phyloP scores from a whole-genome alignment of 2,113 vertebrate species.

The Reinhardtius hippoglossoides region DNA sequence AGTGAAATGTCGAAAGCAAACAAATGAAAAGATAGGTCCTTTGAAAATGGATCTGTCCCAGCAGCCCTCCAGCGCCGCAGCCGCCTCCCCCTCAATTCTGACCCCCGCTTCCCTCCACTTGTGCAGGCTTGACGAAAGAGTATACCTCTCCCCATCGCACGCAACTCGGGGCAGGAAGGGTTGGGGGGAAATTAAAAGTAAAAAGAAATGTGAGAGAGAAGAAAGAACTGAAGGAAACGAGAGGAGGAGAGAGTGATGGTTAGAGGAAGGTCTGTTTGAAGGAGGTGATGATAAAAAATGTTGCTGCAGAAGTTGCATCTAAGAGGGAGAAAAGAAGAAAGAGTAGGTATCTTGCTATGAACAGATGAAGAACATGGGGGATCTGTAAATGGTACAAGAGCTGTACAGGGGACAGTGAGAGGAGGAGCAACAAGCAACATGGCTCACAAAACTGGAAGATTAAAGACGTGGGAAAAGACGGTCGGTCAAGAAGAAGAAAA shows the following conservation, averaged over 20 bases:
- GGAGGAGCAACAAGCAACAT: no score
- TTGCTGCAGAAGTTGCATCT: not conserved
- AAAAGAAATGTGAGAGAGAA: conserved; percentile 17
- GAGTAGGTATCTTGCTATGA: no score
- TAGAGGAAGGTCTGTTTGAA: conserved; percentile 28
- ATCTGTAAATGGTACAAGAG: no score
- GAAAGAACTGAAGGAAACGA: conserved; percentile 39
- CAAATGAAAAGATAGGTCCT: conserved; percentile 79
- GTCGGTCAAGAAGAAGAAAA: no score
- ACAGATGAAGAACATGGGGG: no score
- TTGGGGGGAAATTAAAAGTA: conserved; percentile 40
- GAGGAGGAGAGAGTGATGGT: conserved; percentile 38
- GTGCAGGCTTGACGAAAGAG: conserved; percentile 79
- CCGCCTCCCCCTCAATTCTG: conserved; percentile 21
- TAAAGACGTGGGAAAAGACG: no score
- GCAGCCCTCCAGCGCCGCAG: conserved; percentile 41
- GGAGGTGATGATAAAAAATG: conserved; percentile 27
- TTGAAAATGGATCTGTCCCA: conserved; percentile 80
- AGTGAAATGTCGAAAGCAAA: conserved; percentile 76
- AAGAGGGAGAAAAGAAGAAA: no score
- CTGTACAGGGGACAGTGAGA: no score
- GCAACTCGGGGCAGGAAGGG: conserved; percentile 47
- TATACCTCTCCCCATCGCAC: conserved; percentile 72
- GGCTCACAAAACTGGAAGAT: no score
- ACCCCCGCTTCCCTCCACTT: conserved; percentile 63